A percentile compares a stretch with the other conserved stretches of the same genome.
These are phyloP conservation scores for Helicoverpa zea DNA, from an alignment of 1,140 invertebrate genomes.

Conservation along the genomic window DNA sequence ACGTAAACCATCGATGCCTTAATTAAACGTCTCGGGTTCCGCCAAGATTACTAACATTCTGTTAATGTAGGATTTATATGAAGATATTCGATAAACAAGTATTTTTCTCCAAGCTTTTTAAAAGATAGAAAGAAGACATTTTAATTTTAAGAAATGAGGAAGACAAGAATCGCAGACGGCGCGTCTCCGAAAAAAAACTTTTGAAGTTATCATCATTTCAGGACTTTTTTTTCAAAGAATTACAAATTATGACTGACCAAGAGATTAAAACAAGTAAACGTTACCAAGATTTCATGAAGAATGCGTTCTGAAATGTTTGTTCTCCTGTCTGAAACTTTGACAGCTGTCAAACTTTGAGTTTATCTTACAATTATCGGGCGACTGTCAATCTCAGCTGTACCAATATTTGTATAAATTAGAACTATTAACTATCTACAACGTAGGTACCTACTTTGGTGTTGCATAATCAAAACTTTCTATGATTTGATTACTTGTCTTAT, in stretches of 20 bases:
- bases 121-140: background rate
- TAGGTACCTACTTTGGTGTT: too few relatives aligned
- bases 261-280: background rate
- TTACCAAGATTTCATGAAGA: background rate
- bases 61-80: background rate
- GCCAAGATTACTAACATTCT: slow-evolving; percentile 22
- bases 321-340: too few relatives aligned
- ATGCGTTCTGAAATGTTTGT: background rate
- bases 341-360: too few relatives aligned
- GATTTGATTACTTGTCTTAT: too few relatives aligned
- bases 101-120: too few relatives aligned
- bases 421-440: too few relatives aligned
- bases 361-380: too few relatives aligned
- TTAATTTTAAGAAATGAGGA: background rate
- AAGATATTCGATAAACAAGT: too few relatives aligned
- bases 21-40: slow-evolving; percentile 15
- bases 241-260: background rate
- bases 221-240: background rate
- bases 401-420: too few relatives aligned
- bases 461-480: too few relatives aligned
- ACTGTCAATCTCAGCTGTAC: too few relatives aligned
- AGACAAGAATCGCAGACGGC: too few relatives aligned
- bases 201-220: background rate
- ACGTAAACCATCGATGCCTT: slow-evolving; percentile 17
- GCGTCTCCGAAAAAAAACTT: background rate